Base-by-base conservation (phyloP, 2,888 invertebrate species). In the Pheosia gnoma region DNA sequence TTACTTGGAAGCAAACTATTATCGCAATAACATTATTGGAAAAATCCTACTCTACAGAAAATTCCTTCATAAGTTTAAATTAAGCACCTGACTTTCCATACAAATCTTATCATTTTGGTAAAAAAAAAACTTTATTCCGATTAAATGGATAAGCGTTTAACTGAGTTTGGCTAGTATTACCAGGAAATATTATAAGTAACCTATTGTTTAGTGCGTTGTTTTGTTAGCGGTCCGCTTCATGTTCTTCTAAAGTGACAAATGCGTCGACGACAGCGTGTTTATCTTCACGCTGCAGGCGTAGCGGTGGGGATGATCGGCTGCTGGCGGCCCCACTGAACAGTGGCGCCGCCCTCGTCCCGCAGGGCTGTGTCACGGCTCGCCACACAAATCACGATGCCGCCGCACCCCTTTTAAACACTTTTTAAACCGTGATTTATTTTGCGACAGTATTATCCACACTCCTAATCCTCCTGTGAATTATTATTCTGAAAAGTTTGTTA, bases 381-480 rank as follows among this genome's bases (percentile, higher is more conserved):
- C 80, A 79, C 85, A 87, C 85, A 87, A 87, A 88, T 88, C 87
- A 86, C 83, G 39, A 38, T 6, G 55, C 38, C 7, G 55, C 38
- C 68, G 73, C 75, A 79, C 57, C 82, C 82, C 79, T 86, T 86
- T 86, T 82, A 85, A 85, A 82, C 81, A 85, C 79, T 86, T 86
- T 86, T 86, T 83, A 85, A 82, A 83, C 78, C 81, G 83, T 89
- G 85, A 90, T 90, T 88, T 88, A 88, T 88, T 85, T 78, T 83
- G 81, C 77, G 80, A 80, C 80, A 83, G 80, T 79, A 87, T 90
- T 87, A 89, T 86, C 87, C 87, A 82, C 84, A 82, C 82, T 84
- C 84, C 82, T 87, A 88, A 90, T 87, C 87, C 86, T 72, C 78
- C 73, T 77, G 84, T 84, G 87, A 88, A 87, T 90, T 83, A 83